Conservation (phyloP, 2,113 vertebrate genomes). For the Scytalopus superciliaris region DNA sequence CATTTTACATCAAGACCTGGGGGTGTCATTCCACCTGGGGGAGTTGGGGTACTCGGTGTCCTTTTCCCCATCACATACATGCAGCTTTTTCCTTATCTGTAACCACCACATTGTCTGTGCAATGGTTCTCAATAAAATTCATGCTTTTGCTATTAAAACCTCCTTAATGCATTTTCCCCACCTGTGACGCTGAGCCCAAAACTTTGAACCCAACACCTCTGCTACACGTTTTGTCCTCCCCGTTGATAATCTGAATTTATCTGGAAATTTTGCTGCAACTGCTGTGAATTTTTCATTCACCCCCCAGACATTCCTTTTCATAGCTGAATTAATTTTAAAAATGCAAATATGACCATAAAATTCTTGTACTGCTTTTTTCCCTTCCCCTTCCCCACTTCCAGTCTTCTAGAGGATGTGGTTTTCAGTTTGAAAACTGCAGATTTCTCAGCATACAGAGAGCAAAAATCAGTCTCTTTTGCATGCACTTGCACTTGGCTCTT, state of each 20-base stretch:
- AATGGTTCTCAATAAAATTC: not conserved
- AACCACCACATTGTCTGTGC: not conserved
- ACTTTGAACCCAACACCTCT: fast-evolving
- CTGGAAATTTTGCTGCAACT: not conserved
- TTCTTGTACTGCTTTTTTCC: not conserved
- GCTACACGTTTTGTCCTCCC: not conserved
- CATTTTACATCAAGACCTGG: not conserved
- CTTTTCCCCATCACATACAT: not conserved
- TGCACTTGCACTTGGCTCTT: not conserved
- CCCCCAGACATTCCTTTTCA: not conserved
- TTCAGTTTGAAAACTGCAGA: not conserved
- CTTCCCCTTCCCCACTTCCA: not conserved
- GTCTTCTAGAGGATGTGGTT: not conserved
- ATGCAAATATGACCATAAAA: not conserved
- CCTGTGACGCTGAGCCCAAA: not conserved
- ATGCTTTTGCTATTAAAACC: not conserved
- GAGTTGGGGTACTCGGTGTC: fast-evolving
- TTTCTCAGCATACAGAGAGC: not conserved
- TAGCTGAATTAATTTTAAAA: not conserved
- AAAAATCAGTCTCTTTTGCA: not conserved
- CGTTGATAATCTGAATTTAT: not conserved
- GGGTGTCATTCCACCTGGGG: fast-evolving
- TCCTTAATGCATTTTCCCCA: not conserved
- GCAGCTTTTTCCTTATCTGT: not conserved
- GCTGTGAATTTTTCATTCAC: not conserved